Evolutionary conservation across 92 coral and sea anemone genomes (phyloP), one percentile per base, ranked within the genome.

Genomic region (Diadumene lineata): DNA sequence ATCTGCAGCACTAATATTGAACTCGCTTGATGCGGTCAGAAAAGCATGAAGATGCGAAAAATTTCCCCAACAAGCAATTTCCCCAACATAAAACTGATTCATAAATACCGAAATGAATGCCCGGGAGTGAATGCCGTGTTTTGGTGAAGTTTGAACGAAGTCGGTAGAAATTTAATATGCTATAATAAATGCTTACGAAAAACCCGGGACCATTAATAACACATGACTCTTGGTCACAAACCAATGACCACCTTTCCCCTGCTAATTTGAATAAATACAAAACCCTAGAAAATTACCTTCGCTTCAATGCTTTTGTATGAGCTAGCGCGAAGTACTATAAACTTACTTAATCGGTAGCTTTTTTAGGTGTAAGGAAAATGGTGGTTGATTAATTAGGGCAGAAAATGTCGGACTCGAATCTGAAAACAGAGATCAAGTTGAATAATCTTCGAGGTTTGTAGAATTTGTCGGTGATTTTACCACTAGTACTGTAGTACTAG

Each of bases 401-500:
- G 43, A 69, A 8, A 15, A 72, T 72, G 77, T 56, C 77, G 66
- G 77, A 72, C 34, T 57, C 79, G 69, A 74, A 88, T 61, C 72
- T 91, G 50, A 86, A 75, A 75, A 67, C 81, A 11, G 97, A 91
- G 56, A 79, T 85, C 43, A 75, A 83, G 21, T 72, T 91, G 18
- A 81, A 74, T 31, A 80, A 72, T n/a, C 90, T 91, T 21, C 72
- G 81, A 84, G 93, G 97, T 91, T 74, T 31, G 78, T 70, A 11
- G n/a, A n/a, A n/a, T n/a, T n/a, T 63, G 60, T 46, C 73, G 79
- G 56, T 73, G 68, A 77, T 31, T 53, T 72, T 17, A 56, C 38
- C 46, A 43, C 22, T n/a, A n/a, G n/a, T n/a, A n/a, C n/a, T n/a
- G n/a, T n/a, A n/a, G n/a, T n/a, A n/a, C n/a, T n/a, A 44, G 57